Evolutionary conservation across 2,888 invertebrate genomes (phyloP), one percentile per base, ranked within the genome.

Genomic region (Prionchulus punctatus): DNA sequence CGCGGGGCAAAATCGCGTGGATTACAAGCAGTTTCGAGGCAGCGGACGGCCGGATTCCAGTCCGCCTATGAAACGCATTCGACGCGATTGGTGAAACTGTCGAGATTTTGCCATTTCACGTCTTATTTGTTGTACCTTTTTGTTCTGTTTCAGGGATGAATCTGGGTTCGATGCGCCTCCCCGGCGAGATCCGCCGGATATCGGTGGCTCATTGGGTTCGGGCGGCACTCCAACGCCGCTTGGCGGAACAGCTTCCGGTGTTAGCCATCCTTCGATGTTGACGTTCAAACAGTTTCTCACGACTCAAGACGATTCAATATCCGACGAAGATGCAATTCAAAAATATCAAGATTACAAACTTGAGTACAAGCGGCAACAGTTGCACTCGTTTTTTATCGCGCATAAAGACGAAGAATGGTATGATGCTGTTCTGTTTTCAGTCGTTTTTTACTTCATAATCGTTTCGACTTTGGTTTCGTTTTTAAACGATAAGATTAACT

Each of bases 321-420:
- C 62, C 3, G 91, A 92, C 42, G 94, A 94, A 65, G 94, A 94
- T 71, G 91, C 92, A 1, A 83, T 96, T 62, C 82, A 83, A 68
- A 92, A 92, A 71, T 98, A 96, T 76, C 91, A 90, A 74, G 94
- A 96, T 70, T 98, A 98, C 77, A 98, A 98, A 75, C 77, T 88
- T 67, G 96, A 98, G 68, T 98, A 94, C 74, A 85, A 86, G 67
- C 80, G 89, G 55, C 90, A 91, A 71, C 96, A 96, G 73, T 80
- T 96, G 56, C 91, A 91, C 76, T 92, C 96, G 73, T 98, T 98
- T 78, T 98, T 98, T 77, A 85, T 94, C 66, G 85, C 87, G 49
- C 98, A 98, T 78, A 98, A 98, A 76, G 96, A 98, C 70, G 96
- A 99, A 75, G 98, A 98, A 83, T 98, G 98, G 98, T 96, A 80